Percentiles rank a stretch among this genome's conserved stretches.
phyloP scores from a whole-genome alignment of 2,888 invertebrate genomes.

The Petrophora chlorosata region DNA sequence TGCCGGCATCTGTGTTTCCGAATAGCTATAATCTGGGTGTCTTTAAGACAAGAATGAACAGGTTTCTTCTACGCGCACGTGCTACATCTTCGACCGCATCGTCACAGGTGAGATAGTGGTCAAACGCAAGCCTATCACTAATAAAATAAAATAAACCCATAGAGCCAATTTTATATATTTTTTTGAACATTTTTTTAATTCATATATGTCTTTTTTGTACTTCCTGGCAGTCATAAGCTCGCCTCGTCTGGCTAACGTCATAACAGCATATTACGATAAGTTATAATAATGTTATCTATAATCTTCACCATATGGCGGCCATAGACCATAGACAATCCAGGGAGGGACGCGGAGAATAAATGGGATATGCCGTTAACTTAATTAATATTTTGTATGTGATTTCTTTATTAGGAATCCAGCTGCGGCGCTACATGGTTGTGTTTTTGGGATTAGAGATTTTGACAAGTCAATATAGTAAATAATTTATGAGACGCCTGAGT shows the following conservation, averaged over 20 bases:
- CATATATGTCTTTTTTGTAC: no score
- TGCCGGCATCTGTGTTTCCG: no score
- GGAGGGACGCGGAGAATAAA: constrained; percentile 9
- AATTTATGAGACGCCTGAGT: no score
- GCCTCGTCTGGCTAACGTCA: constrained; percentile 50
- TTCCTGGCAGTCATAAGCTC: constrained; percentile 42
- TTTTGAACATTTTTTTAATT: no score
- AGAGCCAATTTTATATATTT: no score
- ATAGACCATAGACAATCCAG: background rate
- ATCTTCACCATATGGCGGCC: constrained; percentile 53
- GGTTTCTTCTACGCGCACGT: no score
- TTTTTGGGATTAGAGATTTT: background rate
- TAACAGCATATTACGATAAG: constrained; percentile 52
- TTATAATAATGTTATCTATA: constrained; percentile 45
- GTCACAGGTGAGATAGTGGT: no score
- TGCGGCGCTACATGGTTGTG: constrained; percentile 16
- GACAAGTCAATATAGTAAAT: background rate
- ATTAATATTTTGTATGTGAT: constrained; percentile 34
- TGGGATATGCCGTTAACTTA: constrained; percentile 26
- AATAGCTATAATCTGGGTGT: no score
- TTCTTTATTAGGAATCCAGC: constrained; percentile 29
- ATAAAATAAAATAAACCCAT: no score
- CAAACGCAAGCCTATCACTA: no score
- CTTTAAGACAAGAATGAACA: no score
- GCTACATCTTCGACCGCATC: no score